Evolutionary conservation across 2,797 vertebrate genomes (phyloP).

Genomic region (Mallotus villosus): DNA sequence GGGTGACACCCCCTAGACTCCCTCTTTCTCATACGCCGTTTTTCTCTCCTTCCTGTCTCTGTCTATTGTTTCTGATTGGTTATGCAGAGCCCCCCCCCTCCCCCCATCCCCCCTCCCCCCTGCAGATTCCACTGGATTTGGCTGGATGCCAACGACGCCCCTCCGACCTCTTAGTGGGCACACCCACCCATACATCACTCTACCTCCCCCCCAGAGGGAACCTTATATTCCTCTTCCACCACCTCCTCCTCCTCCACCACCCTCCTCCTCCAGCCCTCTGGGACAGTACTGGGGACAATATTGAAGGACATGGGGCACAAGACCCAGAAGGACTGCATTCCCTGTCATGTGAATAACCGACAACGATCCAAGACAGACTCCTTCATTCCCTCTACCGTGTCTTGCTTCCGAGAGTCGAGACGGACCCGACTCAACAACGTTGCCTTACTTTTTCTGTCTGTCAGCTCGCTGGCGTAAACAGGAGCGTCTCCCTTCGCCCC

Average conservation of each 20-base stretch:
- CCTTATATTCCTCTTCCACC: background rate
- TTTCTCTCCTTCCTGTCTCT: background rate
- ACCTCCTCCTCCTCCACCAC: background rate
- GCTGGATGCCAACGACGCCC: slow-evolving; percentile 14
- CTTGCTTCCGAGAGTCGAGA: too few species aligned
- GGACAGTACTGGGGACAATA: background rate
- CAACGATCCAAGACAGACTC: too few species aligned
- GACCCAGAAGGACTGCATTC: background rate
- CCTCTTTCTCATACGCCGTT: background rate
- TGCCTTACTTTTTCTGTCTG: background rate
- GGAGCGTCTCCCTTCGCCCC: background rate
- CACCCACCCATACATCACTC: slow-evolving; percentile 10
- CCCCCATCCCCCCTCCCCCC: background rate
- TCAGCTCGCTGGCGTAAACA: background rate
- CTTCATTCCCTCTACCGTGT: background rate
- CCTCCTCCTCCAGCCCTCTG: background rate
- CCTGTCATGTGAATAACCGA: too few species aligned
- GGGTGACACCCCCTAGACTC: slow-evolving; percentile 21
- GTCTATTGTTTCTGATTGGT: slow-evolving; percentile 12
- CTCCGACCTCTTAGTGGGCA: background rate
- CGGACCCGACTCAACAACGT: too few species aligned
- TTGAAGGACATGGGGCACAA: background rate
- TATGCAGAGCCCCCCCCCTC: background rate
- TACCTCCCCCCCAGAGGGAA: background rate
- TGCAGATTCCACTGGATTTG: slow-evolving; percentile 14